phyloP scores from a whole-genome alignment of 2,797 vertebrate genomes.

The Intellagama lesueurii region DNA sequence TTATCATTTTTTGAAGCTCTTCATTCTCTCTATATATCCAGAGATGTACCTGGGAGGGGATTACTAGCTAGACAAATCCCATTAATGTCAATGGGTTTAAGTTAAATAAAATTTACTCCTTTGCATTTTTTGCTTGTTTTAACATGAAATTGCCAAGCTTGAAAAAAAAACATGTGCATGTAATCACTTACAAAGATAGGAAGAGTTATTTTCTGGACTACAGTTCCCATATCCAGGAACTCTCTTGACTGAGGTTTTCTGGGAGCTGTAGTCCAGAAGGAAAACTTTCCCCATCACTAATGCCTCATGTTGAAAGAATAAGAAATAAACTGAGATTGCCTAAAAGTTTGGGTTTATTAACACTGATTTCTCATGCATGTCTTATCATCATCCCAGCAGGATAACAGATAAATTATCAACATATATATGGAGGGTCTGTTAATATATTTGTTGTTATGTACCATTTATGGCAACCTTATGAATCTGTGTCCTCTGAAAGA shows the following conservation, averaged over 20 bases:
- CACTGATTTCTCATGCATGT: neutral
- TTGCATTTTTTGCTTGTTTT: neutral
- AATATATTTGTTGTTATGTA: neutral
- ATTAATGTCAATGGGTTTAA: constrained; percentile 29
- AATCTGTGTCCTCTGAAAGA: too few species aligned
- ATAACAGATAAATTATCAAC: neutral
- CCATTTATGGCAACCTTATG: neutral
- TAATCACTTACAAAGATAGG: too few species aligned
- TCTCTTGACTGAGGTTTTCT: too few species aligned
- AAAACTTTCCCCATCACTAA: neutral
- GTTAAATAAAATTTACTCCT: constrained; percentile 7
- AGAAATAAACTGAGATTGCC: neutral
- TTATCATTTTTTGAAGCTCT: neutral
- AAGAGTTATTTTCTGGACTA: too few species aligned
- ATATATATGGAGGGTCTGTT: neutral
- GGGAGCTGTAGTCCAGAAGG: too few species aligned
- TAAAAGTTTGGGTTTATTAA: neutral
- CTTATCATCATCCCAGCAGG: neutral
- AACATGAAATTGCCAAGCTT: neutral
- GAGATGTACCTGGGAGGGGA: neutral
- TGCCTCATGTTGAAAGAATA: neutral
- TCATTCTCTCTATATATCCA: neutral
- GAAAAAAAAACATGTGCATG: neutral
- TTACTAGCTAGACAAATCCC: neutral
- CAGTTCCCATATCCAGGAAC: too few species aligned